These are phyloP conservation scores for Apamea epomidion DNA, from an alignment of 2,888 invertebrate species.

Conservation along the genomic window DNA sequence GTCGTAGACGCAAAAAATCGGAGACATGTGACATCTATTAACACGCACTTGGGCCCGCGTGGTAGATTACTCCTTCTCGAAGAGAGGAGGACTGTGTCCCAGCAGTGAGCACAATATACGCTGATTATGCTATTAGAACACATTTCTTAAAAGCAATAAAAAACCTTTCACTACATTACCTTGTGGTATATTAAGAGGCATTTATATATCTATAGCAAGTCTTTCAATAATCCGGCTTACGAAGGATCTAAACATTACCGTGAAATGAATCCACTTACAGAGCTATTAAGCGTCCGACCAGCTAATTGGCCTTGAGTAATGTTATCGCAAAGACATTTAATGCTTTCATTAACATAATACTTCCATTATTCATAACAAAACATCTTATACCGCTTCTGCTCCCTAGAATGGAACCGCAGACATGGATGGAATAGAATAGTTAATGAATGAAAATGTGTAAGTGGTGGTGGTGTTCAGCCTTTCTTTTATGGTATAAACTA, in stretches of 20 bases:
- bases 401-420: conserved; percentile 17
- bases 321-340: conserved; percentile 31
- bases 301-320: conserved; percentile 39
- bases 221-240: conserved; percentile 44
- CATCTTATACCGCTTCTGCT: conserved; percentile 29
- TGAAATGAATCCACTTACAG: conserved; percentile 35
- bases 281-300: conserved; percentile 27
- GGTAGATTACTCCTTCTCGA: too few species aligned
- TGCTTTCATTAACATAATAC: background rate
- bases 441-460: conserved; percentile 10
- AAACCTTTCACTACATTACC: background rate
- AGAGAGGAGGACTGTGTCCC: too few species aligned
- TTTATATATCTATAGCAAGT: background rate
- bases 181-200: background rate
- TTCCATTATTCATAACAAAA: conserved; percentile 41
- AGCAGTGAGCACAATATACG: too few species aligned
- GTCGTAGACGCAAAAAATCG: too few species aligned
- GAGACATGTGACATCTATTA: too few species aligned
- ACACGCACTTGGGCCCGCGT: too few species aligned
- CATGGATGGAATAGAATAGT: conserved; percentile 23
- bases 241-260: conserved; percentile 2
- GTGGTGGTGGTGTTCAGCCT: background rate
- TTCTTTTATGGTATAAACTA: conserved; percentile 2
- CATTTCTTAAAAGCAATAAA: background rate
- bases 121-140: background rate